Evolutionary conservation across 2,797 vertebrate genomes (phyloP), one percentile per base, ranked within the genome.

Genomic region (Poeciliopsis infans): DNA sequence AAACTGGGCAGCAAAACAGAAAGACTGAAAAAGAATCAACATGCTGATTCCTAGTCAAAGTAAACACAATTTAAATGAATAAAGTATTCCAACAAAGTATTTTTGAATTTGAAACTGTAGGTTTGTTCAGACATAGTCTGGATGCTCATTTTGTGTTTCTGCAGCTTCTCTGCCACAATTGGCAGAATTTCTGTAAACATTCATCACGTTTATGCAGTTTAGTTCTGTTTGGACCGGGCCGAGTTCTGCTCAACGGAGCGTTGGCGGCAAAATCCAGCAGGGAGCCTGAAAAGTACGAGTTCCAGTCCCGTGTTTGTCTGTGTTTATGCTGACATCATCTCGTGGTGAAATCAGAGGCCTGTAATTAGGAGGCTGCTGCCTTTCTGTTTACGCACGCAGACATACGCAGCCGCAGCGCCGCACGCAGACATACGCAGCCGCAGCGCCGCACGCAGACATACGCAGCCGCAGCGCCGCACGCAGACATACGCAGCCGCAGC

Each of bases 181-280:
- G 39, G 25, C 79, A 57, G 41, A 77, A 77, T 61, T 20, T 46
- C 25, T n/a, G 55, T 75, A 83, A 89, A 89, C 79, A 80, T 69
- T 41, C 36, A 64, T 78, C 71, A 71, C 45, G 46, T 77, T 75
- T 31, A 15, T 74, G 73, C 82, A 49, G 77, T 84, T 76, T 79
- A 36, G 82, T 53, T 78, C 83, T 74, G 78, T 36, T 66, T 78
- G 74, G 51, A 28, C 15, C 4, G 47, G 33, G 3, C 2, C 49
- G 7, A 23, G 49, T 51, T 51, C 49, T 51, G 8, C 49, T 51
- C 49, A 8, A 1, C 6, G 47, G 47, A 49, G 47, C 47, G 66
- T 45, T 36, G 31, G 25, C 16, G 25, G 31, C 7, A 79, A 5
- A 75, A 33, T 33, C 23, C 49, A 72, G 36, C 46, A 75, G 51